Conservation (phyloP, 2,888 invertebrate species). For the Orchesellides sinensis region DNA sequence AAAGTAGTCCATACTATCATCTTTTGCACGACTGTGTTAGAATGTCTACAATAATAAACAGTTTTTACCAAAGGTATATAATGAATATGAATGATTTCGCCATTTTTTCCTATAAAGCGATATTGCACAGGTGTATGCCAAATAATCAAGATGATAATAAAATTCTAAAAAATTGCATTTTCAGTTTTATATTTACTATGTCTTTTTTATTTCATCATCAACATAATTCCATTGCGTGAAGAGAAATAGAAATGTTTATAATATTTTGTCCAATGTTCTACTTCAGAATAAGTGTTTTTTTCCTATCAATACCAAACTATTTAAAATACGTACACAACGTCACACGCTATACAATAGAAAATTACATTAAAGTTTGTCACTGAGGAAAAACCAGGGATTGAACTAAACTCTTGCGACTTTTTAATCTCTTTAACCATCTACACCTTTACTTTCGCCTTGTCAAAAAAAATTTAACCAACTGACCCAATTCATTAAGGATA, state of each 20-base stretch:
- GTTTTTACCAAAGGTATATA: conserved; percentile 32
- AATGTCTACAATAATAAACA: conserved; percentile 53
- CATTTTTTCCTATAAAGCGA: neutral
- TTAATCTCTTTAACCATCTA: neutral
- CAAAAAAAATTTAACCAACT: neutral
- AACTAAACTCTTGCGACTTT: no score
- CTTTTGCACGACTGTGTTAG: conserved; percentile 28
- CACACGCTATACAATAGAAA: neutral
- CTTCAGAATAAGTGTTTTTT: conserved; percentile 15
- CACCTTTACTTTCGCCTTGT: conserved; percentile 3
- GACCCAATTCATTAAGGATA: conserved; percentile 8
- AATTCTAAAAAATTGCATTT: conserved; percentile 29
- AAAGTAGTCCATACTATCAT: conserved; percentile 16
- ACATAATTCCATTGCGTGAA: conserved; percentile 54
- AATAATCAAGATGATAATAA: conserved; percentile 37
- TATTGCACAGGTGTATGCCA: conserved; percentile 48
- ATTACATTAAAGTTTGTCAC: neutral
- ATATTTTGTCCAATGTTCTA: conserved; percentile 24
- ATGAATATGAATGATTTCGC: no score
- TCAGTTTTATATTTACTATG: conserved; percentile 46
- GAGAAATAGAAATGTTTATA: conserved; percentile 27
- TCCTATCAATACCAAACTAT: neutral
- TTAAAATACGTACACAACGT: conserved; percentile 10
- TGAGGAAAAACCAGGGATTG: conserved; percentile 28
- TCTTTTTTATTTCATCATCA: conserved; percentile 46